Base-by-base conservation (phyloP, 2,797 vertebrate genomes). In the Gymnodraco acuticeps region DNA sequence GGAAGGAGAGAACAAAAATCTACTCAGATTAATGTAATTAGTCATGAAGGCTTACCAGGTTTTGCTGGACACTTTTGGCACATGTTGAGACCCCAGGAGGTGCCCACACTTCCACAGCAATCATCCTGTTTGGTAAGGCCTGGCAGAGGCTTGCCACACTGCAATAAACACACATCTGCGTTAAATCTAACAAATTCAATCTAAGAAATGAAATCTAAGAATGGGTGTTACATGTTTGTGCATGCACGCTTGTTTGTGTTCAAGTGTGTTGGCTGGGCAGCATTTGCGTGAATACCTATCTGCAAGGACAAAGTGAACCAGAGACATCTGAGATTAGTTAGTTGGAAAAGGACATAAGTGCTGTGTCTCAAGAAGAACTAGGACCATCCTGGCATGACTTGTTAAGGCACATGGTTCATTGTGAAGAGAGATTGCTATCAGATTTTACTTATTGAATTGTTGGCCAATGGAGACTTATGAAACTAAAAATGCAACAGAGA, bases 81-180 rank as follows among this genome's bases (percentile, higher is more conserved):
- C 90, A 88, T 93, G 89, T 96, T 94, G n/a, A 92, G 31, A 62
- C 97, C 97, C 97, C 97, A 97, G 79, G 97, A 97, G 78, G 95
- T 93, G 13, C 97, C 97, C 78, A 99, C 94, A 4, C 97, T 98
- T 88, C 97, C 96, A 5, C 98, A 99, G 93, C 97, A 99, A 89
- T 98, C 98, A 63, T 99, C 97, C 84, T 97, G 95, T 89, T 94
- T 95, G 74, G 96, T 96, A 81, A 98, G 93, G 74, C 97, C 97
- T 59, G 95, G 96, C 77, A 98, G 88, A 42, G 97, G 96, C 84
- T 96, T 96, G 78, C 96, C 95, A 88, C 97, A 98, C 97, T 98
- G 84, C 3, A 75, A 94, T 77, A 88, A 38, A 89, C 86, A 92
- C 70, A 91, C 90, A 94, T 90, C 88, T 89, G 88, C 84, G 69